These are phyloP conservation scores for Oncorhynchus tshawytscha DNA, from an alignment of 2,113 vertebrate species.

Conservation along the genomic window DNA sequence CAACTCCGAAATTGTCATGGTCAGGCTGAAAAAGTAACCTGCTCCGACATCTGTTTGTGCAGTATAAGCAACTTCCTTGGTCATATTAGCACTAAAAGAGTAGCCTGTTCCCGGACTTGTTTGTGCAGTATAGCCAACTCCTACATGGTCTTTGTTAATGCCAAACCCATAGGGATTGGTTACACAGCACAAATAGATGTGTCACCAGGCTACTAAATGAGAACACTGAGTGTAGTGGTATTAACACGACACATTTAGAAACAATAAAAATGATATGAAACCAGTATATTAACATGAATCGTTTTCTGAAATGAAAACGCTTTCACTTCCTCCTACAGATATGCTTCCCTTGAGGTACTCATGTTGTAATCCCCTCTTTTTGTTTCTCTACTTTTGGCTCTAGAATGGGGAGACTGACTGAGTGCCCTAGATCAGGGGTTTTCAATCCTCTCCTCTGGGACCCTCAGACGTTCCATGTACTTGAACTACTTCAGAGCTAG, in stretches of 20 bases:
- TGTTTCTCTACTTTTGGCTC: not conserved
- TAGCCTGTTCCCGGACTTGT: too few relatives aligned
- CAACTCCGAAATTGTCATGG: too few relatives aligned
- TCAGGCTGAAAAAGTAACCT: not conserved
- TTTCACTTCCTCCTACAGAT: slow-evolving; percentile 8
- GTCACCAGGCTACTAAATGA: not conserved
- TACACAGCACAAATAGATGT: too few relatives aligned
- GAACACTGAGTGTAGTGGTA: not conserved
- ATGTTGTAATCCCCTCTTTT: not conserved
- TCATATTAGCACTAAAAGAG: too few relatives aligned
- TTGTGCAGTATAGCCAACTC: not conserved
- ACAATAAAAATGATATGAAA: slow-evolving; percentile 7
- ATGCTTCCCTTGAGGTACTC: not conserved
- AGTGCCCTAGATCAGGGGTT: not conserved
- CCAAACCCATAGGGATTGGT: too few relatives aligned
- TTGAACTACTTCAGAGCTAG: too few relatives aligned
- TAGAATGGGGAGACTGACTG: too few relatives aligned
- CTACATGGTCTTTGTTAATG: too few relatives aligned
- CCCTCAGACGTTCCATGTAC: too few relatives aligned
- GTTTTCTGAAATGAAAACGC: not conserved
- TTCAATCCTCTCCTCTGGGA: too few relatives aligned
- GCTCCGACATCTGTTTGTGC: not conserved
- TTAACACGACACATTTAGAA: not conserved
- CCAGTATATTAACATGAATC: not conserved
- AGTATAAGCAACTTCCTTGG: not conserved